A percentile compares a stretch with the other conserved stretches of the same genome.
phyloP scores from a whole-genome alignment of 2,797 vertebrate species.

The Tenualosa thibaudeaui region DNA sequence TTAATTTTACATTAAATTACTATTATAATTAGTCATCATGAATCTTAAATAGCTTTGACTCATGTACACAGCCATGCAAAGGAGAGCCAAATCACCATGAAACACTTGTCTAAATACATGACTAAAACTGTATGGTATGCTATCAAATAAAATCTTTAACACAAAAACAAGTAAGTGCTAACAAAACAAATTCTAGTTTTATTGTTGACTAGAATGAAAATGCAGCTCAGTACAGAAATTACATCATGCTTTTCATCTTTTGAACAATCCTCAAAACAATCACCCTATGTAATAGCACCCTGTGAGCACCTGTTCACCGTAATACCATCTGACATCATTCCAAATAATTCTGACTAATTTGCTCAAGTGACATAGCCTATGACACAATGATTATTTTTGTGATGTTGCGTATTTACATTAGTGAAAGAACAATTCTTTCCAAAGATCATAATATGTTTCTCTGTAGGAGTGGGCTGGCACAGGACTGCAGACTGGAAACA shows the following conservation, averaged over 20 bases:
- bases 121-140: no score
- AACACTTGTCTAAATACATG: no score
- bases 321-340: neutral
- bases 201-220: neutral
- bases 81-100: no score
- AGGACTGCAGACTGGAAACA: conserved; percentile 40
- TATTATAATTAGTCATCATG: no score
- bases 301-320: neutral
- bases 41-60: neutral
- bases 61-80: neutral
- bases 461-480: neutral
- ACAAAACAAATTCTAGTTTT: neutral
- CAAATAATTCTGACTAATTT: neutral
- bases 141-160: no score
- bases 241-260: neutral
- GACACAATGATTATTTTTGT: neutral
- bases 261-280: neutral
- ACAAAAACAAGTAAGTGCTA: no score
- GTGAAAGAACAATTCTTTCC: neutral
- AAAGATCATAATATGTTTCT: neutral
- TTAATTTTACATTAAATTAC: neutral
- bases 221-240: neutral
- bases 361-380: neutral
- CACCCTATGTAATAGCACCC: neutral
- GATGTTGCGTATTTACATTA: conserved; percentile 7